Conservation (phyloP, 2,113 vertebrate genomes). For the Sebastes schlegelii region DNA sequence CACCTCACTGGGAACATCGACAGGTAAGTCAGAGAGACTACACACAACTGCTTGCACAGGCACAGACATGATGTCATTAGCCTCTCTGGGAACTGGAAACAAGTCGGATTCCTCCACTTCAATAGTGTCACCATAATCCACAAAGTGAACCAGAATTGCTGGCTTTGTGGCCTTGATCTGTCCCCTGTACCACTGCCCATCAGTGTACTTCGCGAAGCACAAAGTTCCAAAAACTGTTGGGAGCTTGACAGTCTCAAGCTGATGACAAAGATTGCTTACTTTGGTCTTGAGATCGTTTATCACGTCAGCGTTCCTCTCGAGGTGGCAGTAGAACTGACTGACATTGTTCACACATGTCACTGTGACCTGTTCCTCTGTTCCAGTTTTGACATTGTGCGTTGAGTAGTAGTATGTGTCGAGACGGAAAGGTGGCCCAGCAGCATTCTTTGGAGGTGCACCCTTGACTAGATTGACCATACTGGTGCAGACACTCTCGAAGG, state of each 20-base stretch:
- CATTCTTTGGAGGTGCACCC: conserved; percentile 70
- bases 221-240: conserved; percentile 77
- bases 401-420: conserved; percentile 92
- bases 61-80: conserved; percentile 87
- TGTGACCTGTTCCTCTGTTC: conserved; percentile 88
- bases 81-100: conserved; percentile 88
- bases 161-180: conserved; percentile 82
- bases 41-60: conserved; percentile 93
- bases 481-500: conserved; percentile 89
- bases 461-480: conserved; percentile 84
- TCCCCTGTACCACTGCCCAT: conserved; percentile 92
- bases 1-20: conserved; percentile 79
- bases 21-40: conserved; percentile 86
- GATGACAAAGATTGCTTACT: conserved; percentile 80
- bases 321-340: conserved; percentile 90
- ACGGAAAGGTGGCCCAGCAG: conserved; percentile 77
- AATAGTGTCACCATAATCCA: conserved; percentile 93
- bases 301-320: conserved; percentile 83
- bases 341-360: conserved; percentile 86
- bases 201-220: conserved; percentile 92
- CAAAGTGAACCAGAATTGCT: conserved; percentile 87
- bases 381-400: conserved; percentile 89
- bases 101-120: conserved; percentile 82
- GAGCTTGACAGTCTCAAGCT: conserved; percentile 66
- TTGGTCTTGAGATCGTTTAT: conserved; percentile 82